Base-by-base conservation (phyloP, 37 sponge, comb jelly and placozoan genomes). In the Crambe crambe region DNA sequence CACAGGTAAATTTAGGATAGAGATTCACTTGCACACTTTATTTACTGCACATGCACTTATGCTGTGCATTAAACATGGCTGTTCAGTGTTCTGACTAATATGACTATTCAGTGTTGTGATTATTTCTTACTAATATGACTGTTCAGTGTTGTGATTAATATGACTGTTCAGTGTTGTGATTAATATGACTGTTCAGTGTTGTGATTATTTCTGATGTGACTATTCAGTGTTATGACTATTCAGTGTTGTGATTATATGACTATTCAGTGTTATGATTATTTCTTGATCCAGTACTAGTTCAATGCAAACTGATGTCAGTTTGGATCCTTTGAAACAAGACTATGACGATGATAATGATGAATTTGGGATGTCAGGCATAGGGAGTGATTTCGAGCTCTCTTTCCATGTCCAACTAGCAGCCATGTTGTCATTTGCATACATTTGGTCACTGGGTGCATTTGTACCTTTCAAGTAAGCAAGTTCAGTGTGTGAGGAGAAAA, bases 381-480 rank as follows among this genome's bases (percentile, higher is more conserved):
- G 76, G 31, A 47, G 63, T 58, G 69, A 87, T 0, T 25, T 76
- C 35, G 34, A 34, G 5, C 71, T 70, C 35, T 75, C 66, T 39
- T 1, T 75, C 21, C 71, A 84, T 34, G 21, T 68, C 22, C 85
- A 84, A 23, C 68, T 80, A 61, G 72, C 68, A 0, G 21, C 74
- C 31, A 75, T 80, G 61, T 70, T 84, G 23, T 3, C 68, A 8
- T 85, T 84, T 58, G 69, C 90, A 42, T 84, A 73, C 54, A 80
- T 84, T 31, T 89, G 90, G 90, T 89, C 90, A 21, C 44, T 89
- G 3, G 90, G 81, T 58, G 85, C 71, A 10, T 80, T 86, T 44
- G 30, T 75, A 20, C 80, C 85, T 1, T 80, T 73, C 56, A 75
- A 70, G 85, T 83, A 73, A 9, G 21, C 29, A 65, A 36, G 17